phyloP scores from a whole-genome alignment of 1,140 invertebrate genomes.

The Lethrus apterus region DNA sequence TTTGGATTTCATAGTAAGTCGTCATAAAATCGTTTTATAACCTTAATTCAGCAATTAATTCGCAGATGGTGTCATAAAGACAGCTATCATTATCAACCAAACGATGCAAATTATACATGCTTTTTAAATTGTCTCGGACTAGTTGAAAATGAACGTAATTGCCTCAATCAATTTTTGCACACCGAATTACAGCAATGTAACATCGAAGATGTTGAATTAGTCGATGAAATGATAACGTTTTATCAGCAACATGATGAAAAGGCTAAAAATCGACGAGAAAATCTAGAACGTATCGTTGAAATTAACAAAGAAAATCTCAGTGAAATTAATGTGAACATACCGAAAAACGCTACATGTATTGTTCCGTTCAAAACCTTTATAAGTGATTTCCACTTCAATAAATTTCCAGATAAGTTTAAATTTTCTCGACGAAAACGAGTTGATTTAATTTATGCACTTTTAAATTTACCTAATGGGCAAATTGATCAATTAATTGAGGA shows the following conservation, averaged over 20 bases:
- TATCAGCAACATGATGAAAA: conserved; percentile 1
- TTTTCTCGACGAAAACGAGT: conserved; percentile 2
- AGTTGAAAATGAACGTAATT: too few species aligned
- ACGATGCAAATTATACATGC: background rate
- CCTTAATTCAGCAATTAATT: conserved; percentile 4
- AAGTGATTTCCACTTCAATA: too few species aligned
- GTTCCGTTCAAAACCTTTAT: too few species aligned
- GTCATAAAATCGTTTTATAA: too few species aligned
- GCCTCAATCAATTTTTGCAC: too few species aligned
- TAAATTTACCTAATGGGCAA: background rate
- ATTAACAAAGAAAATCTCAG: too few species aligned
- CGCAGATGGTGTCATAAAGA: conserved; percentile 9
- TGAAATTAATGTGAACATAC: too few species aligned
- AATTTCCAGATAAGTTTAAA: background rate
- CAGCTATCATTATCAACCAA: background rate
- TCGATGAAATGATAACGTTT: conserved; percentile 1
- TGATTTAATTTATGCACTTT: background rate
- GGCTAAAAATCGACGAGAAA: background rate
- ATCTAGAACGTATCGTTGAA: background rate
- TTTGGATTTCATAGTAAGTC: conserved; percentile 6
- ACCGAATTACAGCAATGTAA: background rate
- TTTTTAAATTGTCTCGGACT: background rate
- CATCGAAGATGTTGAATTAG: background rate
- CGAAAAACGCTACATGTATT: too few species aligned
- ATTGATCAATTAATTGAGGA: conserved; percentile 1